Conservation (phyloP, 2,113 vertebrate genomes). For the Daubentonia madagascariensis region DNA sequence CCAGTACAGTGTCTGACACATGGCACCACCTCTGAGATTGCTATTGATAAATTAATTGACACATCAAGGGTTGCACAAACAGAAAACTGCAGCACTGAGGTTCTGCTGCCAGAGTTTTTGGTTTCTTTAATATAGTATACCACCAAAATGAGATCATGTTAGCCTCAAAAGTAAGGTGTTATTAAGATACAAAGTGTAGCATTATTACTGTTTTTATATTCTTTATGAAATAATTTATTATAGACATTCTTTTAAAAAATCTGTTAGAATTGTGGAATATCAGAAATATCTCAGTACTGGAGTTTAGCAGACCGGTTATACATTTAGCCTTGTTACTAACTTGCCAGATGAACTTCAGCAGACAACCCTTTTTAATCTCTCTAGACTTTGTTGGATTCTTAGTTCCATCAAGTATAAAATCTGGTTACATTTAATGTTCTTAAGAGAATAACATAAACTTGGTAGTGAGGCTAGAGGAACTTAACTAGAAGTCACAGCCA, state of each 20-base stretch:
- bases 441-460: conserved; percentile 31
- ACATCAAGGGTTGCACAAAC: neutral
- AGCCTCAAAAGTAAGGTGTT: neutral
- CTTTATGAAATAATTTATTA: neutral
- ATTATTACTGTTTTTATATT: neutral
- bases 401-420: neutral
- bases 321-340: neutral
- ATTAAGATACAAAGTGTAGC: neutral
- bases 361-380: neutral
- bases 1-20: neutral
- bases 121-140: neutral
- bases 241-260: neutral
- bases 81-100: neutral
- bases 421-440: conserved; percentile 29
- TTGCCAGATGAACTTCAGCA: neutral
- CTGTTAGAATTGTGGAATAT: neutral
- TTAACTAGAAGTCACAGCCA: conserved; percentile 42
- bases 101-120: neutral
- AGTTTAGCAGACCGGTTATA: neutral
- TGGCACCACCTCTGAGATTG: neutral
- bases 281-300: neutral
- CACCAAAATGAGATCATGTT: neutral
- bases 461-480: neutral
- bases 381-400: neutral
- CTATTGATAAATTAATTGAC: neutral